phyloP scores from a whole-genome alignment of 2,888 invertebrate species.

The Drosophila mettleri region DNA sequence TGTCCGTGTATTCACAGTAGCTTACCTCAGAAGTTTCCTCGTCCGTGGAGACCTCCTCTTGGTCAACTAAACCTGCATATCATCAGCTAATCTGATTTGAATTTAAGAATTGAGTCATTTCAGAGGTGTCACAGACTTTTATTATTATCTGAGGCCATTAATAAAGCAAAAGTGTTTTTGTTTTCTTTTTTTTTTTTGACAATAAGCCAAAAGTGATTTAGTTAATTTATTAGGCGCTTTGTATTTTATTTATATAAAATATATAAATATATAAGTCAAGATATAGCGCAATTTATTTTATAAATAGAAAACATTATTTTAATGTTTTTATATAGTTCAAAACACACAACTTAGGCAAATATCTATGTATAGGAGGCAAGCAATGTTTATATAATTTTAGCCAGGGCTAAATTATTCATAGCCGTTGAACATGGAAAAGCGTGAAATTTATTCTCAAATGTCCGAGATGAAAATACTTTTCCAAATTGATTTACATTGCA shows the following conservation, averaged over 20 bases:
- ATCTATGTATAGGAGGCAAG: no score
- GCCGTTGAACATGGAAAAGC: no score
- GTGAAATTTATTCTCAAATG: no score
- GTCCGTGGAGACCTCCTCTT: neutral
- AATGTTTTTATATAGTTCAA: neutral
- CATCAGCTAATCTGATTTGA: slow-evolving; percentile 3
- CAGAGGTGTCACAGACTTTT: slow-evolving; percentile 10
- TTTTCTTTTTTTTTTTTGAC: slow-evolving; percentile 42
- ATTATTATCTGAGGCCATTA: slow-evolving; percentile 12
- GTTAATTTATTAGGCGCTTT: slow-evolving; percentile 29
- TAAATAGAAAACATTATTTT: neutral
- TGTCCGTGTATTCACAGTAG: slow-evolving; percentile 51
- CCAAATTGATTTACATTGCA: neutral
- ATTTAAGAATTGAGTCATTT: slow-evolving; percentile 39
- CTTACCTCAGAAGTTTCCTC: slow-evolving; percentile 28
- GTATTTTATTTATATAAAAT: slow-evolving; percentile 20
- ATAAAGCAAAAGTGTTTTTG: slow-evolving; percentile 30
- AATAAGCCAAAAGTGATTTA: slow-evolving; percentile 31
- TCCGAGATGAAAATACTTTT: neutral
- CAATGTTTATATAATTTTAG: neutral
- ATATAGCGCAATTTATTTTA: neutral
- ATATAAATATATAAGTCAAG: neutral
- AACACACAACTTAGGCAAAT: no score
- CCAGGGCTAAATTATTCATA: no score
- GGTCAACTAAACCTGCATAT: slow-evolving; percentile 1